Conservation (phyloP, 1,140 invertebrate species). For the Hesperophylax magnus region DNA sequence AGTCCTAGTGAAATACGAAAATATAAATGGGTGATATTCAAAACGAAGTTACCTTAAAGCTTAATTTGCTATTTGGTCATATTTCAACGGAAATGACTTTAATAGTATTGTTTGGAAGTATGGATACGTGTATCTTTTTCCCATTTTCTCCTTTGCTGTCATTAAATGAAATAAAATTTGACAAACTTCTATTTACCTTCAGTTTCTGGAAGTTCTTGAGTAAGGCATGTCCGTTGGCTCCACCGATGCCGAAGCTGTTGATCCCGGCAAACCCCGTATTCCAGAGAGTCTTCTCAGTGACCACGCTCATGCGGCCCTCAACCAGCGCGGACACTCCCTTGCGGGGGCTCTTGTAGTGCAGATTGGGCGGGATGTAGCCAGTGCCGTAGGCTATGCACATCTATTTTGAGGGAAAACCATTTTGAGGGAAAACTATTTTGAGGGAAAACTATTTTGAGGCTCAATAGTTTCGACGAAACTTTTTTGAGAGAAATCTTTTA, state of each 20-base stretch:
- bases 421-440: no score
- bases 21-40: no score
- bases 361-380: conserved; percentile 83
- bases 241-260: conserved; percentile 92
- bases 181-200: conserved; percentile 61
- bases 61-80: no score
- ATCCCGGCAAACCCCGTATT: conserved; percentile 75
- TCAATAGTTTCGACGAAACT: no score
- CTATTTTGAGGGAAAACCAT: conserved; percentile 51
- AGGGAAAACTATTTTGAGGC: no score
- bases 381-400: conserved; percentile 80
- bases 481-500: no score
- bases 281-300: conserved; percentile 77
- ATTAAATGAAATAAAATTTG: background rate
- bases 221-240: conserved; percentile 84
- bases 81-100: no score
- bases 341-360: conserved; percentile 83
- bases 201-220: conserved; percentile 73
- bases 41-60: no score
- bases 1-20: no score
- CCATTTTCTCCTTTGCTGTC: no score
- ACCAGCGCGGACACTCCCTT: conserved; percentile 80
- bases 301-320: conserved; percentile 80
- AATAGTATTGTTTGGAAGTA: no score
- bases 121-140: no score